Conservation (phyloP, 2,113 vertebrate species). For the Cryptotis parvus region DNA sequence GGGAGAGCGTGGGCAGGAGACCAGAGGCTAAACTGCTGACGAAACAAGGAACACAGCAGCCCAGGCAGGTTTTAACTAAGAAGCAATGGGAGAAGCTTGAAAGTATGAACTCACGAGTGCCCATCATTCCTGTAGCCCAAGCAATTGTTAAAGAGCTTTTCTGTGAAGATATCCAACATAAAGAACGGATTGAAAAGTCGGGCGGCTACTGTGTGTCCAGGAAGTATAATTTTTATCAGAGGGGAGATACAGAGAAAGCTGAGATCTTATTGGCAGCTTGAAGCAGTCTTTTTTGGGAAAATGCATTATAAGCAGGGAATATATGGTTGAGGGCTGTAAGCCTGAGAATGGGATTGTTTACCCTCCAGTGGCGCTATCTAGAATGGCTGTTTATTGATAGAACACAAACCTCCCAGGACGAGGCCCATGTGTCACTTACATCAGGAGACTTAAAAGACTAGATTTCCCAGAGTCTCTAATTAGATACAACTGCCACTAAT, state of each 20-base stretch:
- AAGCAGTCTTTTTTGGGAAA: conserved; percentile 60
- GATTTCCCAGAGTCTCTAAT: conserved; percentile 57
- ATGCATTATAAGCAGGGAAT: conserved; percentile 64
- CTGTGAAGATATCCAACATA: not conserved
- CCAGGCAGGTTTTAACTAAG: not conserved
- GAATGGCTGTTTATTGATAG: conserved; percentile 28
- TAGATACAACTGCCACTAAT: not conserved
- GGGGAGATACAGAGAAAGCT: conserved; percentile 41
- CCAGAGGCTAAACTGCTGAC: fast-evolving
- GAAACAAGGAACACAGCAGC: not conserved
- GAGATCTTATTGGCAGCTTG: conserved; percentile 64
- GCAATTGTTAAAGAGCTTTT: not conserved
- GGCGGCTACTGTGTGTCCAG: conserved; percentile 3
- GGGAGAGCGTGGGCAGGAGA: fast-evolving
- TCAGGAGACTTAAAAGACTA: conserved; percentile 43
- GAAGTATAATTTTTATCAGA: conserved; percentile 23
- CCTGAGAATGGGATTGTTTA: conserved; percentile 54
- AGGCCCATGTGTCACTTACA: conserved; percentile 8
- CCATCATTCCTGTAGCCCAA: not conserved
- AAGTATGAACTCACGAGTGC: not conserved
- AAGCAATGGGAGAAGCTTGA: too few species aligned
- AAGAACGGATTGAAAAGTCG: not conserved
- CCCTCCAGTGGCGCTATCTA: conserved; percentile 55
- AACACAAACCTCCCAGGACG: conserved; percentile 45
- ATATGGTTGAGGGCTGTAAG: conserved; percentile 56